Percentiles rank a stretch among this genome's conserved stretches.
Conservation (phyloP, 2,113 vertebrate species). For the Aspiorhynchus laticeps region DNA sequence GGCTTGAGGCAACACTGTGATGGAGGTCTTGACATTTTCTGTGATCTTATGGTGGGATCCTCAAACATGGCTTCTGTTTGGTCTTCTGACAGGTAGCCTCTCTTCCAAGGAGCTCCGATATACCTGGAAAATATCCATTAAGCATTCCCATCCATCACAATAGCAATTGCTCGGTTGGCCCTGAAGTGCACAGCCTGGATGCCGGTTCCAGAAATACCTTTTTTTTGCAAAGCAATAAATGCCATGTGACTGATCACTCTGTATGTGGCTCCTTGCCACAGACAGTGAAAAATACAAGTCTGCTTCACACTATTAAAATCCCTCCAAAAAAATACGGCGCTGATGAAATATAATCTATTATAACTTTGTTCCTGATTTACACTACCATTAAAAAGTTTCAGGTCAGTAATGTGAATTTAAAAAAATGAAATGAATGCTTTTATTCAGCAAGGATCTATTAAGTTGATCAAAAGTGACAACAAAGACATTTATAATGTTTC, state of each 20-base stretch:
- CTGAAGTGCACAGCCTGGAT: background rate
- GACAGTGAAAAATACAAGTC: background rate
- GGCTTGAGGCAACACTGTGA: slow-evolving; percentile 3
- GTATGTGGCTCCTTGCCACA: background rate
- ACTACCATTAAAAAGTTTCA: background rate
- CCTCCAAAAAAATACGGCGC: background rate
- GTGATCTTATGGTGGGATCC: background rate
- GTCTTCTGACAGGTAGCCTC: background rate
- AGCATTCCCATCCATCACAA: background rate
- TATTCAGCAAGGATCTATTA: background rate
- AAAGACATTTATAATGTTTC: background rate
- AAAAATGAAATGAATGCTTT: background rate
- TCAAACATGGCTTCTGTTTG: background rate
- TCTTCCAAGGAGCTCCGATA: background rate
- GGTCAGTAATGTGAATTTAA: background rate
- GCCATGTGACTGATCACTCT: background rate
- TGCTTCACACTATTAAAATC: background rate
- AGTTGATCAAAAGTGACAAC: background rate
- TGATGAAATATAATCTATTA: background rate
- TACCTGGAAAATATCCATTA: slow-evolving; percentile 17
- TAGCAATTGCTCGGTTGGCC: background rate
- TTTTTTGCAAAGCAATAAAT: slow-evolving; percentile 24
- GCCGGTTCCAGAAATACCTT: background rate
- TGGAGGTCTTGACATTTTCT: background rate
- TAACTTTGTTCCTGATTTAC: background rate